Evolutionary conservation across 2,888 invertebrate species (phyloP).

Genomic region (Ametastegia equiseti): DNA sequence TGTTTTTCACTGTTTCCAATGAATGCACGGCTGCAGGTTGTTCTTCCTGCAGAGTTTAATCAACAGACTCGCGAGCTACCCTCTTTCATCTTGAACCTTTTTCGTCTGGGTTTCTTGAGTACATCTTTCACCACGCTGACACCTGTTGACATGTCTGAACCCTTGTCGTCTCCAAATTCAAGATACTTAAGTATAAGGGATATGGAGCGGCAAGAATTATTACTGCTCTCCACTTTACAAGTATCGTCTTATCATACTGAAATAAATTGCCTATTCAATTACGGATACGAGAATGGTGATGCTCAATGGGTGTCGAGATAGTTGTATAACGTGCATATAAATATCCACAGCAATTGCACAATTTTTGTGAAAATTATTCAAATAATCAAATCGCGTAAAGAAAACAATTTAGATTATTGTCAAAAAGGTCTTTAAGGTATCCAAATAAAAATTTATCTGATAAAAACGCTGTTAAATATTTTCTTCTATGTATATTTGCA

Average conservation of each 20-base stretch:
- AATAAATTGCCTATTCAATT: neutral
- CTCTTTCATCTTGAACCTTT: slow-evolving; percentile 15
- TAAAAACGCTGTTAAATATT: neutral
- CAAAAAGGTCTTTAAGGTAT: too few species aligned
- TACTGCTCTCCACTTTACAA: neutral
- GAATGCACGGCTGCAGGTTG: slow-evolving; percentile 27
- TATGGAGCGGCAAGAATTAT: neutral
- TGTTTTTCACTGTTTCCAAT: slow-evolving; percentile 27
- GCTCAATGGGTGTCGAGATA: neutral
- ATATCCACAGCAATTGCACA: slow-evolving; percentile 9
- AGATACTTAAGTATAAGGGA: neutral
- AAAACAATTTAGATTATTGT: neutral
- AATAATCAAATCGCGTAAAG: neutral
- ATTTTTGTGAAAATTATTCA: neutral
- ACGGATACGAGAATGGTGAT: neutral
- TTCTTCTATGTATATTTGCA: slow-evolving; percentile 7
- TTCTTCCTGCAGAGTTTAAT: neutral
- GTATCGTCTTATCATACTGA: neutral
- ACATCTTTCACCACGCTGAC: neutral
- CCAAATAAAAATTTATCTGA: neutral
- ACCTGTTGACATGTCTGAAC: slow-evolving; percentile 13
- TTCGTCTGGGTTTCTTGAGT: slow-evolving; percentile 4
- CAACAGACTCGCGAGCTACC: neutral
- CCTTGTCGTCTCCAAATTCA: neutral
- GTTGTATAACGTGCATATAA: too few species aligned